Conservation (phyloP, 2,797 vertebrate genomes). For the Phaenicophaeus curvirostris region DNA sequence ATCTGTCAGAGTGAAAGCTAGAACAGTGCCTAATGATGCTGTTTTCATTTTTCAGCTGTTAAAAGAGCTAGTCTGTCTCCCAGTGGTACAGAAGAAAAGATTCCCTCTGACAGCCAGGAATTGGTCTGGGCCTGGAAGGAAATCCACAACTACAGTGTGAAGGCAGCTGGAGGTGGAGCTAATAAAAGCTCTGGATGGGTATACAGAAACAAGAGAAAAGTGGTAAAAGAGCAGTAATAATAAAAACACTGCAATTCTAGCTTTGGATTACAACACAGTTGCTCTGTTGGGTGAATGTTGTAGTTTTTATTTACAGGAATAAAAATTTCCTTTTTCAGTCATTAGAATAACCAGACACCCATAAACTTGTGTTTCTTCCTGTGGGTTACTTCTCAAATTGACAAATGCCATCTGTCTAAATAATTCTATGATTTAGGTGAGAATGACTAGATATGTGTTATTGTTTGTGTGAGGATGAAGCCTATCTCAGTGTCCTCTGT, state of each 20-base stretch:
- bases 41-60: background rate
- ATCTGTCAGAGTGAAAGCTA: background rate
- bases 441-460: background rate
- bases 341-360: background rate
- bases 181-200: background rate
- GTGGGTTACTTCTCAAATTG: background rate
- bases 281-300: background rate
- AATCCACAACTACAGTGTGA: background rate
- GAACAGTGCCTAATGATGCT: background rate
- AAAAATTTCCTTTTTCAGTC: background rate
- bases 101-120: background rate
- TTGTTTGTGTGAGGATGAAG: background rate
- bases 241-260: background rate
- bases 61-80: background rate
- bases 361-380: background rate
- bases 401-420: background rate
- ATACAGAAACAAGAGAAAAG: background rate
- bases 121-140: background rate
- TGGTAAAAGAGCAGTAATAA: background rate
- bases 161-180: background rate
- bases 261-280: background rate
- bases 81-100: background rate
- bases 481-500: background rate
- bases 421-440: background rate
- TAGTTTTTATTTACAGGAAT: background rate